Conservation (phyloP, 2,113 vertebrate genomes). For the Paraplagusia blochii region DNA sequence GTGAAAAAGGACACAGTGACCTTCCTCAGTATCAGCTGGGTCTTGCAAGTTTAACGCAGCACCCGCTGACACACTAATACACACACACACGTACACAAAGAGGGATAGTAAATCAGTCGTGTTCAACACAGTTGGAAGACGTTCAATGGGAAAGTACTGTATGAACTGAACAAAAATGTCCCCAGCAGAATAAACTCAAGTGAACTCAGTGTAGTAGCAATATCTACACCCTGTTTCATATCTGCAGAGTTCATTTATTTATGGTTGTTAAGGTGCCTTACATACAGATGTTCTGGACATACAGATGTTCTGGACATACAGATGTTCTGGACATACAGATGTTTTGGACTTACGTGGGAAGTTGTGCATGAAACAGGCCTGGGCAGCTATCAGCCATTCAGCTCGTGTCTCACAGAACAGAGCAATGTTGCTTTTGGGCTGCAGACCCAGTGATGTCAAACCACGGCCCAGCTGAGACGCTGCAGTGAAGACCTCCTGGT, state of each 20-base stretch:
- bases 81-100: not conserved
- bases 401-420: conserved; percentile 96
- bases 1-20: conserved; percentile 55
- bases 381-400: conserved; percentile 90
- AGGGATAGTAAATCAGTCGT: conserved; percentile 17
- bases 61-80: not conserved
- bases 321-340: not conserved
- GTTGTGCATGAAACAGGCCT: conserved; percentile 93
- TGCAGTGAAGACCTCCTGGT: conserved; percentile 77
- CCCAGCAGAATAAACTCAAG: no score
- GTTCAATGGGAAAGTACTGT: conserved; percentile 9
- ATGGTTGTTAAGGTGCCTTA: no score
- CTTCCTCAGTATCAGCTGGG: conserved; percentile 54
- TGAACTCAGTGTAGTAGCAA: not conserved
- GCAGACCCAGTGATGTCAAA: conserved; percentile 84
- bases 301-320: not conserved
- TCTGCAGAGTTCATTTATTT: no score
- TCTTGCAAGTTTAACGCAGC: conserved; percentile 6
- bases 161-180: not conserved
- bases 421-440: conserved; percentile 86
- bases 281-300: not conserved
- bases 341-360: conserved; percentile 83
- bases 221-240: not conserved
- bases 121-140: conserved; percentile 19
- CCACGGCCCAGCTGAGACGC: conserved; percentile 85